phyloP scores from a whole-genome alignment of 1,140 invertebrate species.

The Drosophila fuyamai region DNA sequence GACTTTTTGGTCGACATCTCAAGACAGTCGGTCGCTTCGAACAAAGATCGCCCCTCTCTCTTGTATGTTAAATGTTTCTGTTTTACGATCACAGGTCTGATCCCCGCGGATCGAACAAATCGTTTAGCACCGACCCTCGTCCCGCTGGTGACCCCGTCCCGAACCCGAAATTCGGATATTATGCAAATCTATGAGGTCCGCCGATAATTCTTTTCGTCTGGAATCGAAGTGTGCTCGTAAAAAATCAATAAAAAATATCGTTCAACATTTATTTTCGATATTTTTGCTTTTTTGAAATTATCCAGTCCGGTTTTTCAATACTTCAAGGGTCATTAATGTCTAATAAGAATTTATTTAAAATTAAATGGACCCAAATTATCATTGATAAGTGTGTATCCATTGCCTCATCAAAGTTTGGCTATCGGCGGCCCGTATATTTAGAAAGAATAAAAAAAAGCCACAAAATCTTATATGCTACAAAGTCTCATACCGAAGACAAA shows the following conservation, averaged over 20 bases:
- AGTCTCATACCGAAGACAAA: slow-evolving; percentile 11
- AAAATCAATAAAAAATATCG: slow-evolving; percentile 63
- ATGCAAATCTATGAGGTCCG: slow-evolving; percentile 53
- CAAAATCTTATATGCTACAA: slow-evolving; percentile 14
- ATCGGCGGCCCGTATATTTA: slow-evolving; percentile 39
- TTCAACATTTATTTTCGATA: slow-evolving; percentile 44
- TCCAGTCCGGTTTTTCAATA: slow-evolving; percentile 27
- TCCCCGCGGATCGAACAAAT: slow-evolving; percentile 57
- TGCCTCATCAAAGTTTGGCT: slow-evolving; percentile 60
- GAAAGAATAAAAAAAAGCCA: slow-evolving; percentile 41
- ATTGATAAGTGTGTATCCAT: slow-evolving; percentile 47
- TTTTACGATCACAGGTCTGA: slow-evolving; percentile 71
- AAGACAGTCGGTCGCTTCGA: slow-evolving; percentile 3
- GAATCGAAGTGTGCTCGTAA: slow-evolving; percentile 59
- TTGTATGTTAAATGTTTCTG: slow-evolving; percentile 50
- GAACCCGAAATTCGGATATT: slow-evolving; percentile 25
- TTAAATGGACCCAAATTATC: slow-evolving; percentile 59
- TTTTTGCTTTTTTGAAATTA: slow-evolving; percentile 19
- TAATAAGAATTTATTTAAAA: slow-evolving; percentile 72
- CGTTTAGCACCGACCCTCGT: slow-evolving; percentile 56
- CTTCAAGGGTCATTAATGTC: slow-evolving; percentile 61
- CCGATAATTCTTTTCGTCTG: slow-evolving; percentile 57
- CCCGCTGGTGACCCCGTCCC: slow-evolving; percentile 31
- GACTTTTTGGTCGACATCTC: slow-evolving; percentile 66
- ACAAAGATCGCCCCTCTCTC: slow-evolving; percentile 20